Conservation (phyloP, 2,888 invertebrate species). For the Spatulosminthurus flaviceps region DNA sequence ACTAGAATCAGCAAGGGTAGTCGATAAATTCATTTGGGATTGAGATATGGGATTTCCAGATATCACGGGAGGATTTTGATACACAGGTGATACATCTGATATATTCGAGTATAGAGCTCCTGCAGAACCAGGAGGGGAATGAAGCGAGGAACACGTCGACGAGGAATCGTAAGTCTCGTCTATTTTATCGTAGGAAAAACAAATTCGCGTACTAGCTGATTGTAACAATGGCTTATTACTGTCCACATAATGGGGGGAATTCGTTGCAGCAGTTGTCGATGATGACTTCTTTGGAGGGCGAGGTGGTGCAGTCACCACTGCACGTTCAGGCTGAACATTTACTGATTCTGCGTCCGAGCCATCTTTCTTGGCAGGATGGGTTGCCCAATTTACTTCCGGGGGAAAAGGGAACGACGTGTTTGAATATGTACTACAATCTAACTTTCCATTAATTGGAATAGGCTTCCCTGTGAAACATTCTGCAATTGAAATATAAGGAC, state of each 20-base stretch:
- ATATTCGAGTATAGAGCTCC: conserved; percentile 52
- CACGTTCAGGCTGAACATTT: not conserved
- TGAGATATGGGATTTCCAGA: conserved; percentile 15
- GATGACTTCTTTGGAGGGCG: conserved; percentile 61
- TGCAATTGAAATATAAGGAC: conserved; percentile 90
- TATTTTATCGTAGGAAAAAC: conserved; percentile 57
- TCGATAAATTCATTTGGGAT: conserved; percentile 28
- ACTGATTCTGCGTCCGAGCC: conserved; percentile 46
- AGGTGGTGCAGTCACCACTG: conserved; percentile 54
- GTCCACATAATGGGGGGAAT: conserved; percentile 18
- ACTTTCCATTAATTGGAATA: conserved; percentile 58
- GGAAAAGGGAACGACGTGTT: conserved; percentile 62
- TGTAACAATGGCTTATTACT: conserved; percentile 38
- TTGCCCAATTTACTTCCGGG: conserved; percentile 63
- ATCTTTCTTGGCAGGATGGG: conserved; percentile 57
- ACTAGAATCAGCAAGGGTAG: conserved; percentile 29
- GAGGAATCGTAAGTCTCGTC: conserved; percentile 60
- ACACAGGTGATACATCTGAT: conserved; percentile 37
- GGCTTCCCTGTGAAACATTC: conserved; percentile 85
- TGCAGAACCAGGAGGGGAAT: conserved; percentile 61
- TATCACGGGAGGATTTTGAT: conserved; percentile 27
- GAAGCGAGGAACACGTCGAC: conserved; percentile 59
- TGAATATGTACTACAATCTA: conserved; percentile 55
- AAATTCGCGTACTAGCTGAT: conserved; percentile 36
- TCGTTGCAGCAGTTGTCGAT: conserved; percentile 9